These are phyloP conservation scores for Temnothorax rugatulus DNA, from an alignment of 2,888 invertebrate genomes.

Conservation along the genomic window DNA sequence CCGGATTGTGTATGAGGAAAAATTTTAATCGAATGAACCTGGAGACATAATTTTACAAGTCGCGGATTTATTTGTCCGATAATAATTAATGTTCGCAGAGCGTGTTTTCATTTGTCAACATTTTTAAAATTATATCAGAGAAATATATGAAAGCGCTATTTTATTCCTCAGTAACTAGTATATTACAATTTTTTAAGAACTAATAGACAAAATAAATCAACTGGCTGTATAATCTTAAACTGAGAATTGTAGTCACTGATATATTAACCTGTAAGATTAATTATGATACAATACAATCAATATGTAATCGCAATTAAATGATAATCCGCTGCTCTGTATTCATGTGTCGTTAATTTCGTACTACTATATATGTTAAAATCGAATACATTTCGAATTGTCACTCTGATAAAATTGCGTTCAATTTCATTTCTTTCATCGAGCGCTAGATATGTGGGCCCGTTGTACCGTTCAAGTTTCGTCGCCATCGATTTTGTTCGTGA, in stretches of 20 bases:
- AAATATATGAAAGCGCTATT: not conserved
- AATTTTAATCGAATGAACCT: slow-evolving; percentile 31
- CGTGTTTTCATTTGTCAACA: not conserved
- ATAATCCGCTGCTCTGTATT: slow-evolving; percentile 22
- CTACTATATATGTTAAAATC: not conserved
- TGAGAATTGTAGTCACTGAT: not conserved
- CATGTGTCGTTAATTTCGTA: slow-evolving; percentile 8
- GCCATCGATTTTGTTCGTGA: slow-evolving; percentile 55
- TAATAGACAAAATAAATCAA: not conserved
- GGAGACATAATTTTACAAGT: slow-evolving; percentile 42
- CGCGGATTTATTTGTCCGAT: not conserved
- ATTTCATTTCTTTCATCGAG: slow-evolving; percentile 11
- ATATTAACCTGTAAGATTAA: slow-evolving; percentile 15
- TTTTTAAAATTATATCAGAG: not conserved
- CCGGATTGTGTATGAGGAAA: slow-evolving; percentile 30
- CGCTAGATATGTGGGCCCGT: slow-evolving; percentile 15
- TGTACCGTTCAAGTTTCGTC: slow-evolving; percentile 48
- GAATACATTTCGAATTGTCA: slow-evolving; percentile 13
- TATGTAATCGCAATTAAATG: slow-evolving; percentile 49
- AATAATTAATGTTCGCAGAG: slow-evolving; percentile 22
- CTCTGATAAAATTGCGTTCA: not conserved
- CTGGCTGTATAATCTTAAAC: not conserved
- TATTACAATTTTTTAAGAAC: not conserved
- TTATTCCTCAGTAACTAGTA: not conserved
- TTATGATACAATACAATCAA: slow-evolving; percentile 10